Conservation (phyloP, 2,113 vertebrate genomes). For the Mirza zaza region DNA sequence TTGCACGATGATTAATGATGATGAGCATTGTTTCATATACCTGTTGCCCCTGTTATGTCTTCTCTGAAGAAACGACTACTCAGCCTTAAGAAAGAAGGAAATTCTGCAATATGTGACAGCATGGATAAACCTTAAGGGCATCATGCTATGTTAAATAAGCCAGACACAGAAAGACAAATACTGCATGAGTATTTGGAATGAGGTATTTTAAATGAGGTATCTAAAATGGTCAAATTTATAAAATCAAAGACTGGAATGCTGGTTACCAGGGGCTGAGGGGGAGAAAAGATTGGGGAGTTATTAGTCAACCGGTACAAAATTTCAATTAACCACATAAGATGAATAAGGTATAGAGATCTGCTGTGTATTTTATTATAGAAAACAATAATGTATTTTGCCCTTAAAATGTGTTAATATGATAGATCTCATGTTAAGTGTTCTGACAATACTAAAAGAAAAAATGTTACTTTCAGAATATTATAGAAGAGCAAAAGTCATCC, state of each 20-base stretch:
- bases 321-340: not conserved
- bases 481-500: not conserved
- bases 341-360: not conserved
- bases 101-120: not conserved
- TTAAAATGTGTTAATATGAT: not conserved
- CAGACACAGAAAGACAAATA: not conserved
- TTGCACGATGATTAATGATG: not conserved
- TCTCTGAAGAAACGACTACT: not conserved
- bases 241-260: not conserved
- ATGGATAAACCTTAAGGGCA: not conserved
- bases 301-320: not conserved
- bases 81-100: not conserved
- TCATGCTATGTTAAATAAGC: not conserved
- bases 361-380: not conserved
- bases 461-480: not conserved
- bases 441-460: not conserved
- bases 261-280: not conserved
- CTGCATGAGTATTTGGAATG: not conserved
- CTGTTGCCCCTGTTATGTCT: not conserved
- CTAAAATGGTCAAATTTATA: not conserved
- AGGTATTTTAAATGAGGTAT: not conserved
- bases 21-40: not conserved
- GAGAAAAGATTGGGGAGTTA: not conserved
- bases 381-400: not conserved
- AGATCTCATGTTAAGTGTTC: not conserved